Percentiles rank a stretch among this genome's conserved stretches.
Evolutionary conservation across 2,888 invertebrate genomes (phyloP).

Genomic region (Ichneumoninae sp.): DNA sequence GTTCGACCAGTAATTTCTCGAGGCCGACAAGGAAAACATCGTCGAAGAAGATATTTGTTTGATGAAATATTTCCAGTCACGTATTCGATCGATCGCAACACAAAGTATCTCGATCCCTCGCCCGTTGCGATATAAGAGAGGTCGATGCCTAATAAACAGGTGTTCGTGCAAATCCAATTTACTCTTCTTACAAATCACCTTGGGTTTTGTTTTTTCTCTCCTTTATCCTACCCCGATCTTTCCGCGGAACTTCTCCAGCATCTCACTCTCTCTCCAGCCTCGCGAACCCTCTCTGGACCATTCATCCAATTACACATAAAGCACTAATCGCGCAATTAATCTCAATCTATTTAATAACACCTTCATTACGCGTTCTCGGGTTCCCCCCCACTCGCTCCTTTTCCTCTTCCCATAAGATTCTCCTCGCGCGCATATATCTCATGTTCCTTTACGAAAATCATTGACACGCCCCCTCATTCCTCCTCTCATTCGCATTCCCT

Average conservation of each 20-base stretch:
- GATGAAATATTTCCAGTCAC: conserved; percentile 2
- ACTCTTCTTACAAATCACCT: conserved; percentile 47
- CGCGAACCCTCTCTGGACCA: conserved; percentile 72
- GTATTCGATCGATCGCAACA: conserved; percentile 14
- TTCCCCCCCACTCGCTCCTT: conserved; percentile 17
- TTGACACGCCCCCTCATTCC: conserved; percentile 67
- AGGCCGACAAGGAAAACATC: neutral
- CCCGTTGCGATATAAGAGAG: conserved; percentile 60
- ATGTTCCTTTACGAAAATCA: conserved; percentile 65
- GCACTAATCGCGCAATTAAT: conserved; percentile 83
- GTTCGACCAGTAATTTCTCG: conserved; percentile 24
- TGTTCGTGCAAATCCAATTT: conserved; percentile 70
- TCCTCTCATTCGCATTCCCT: conserved; percentile 59
- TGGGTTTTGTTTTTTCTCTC: conserved; percentile 16
- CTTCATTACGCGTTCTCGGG: conserved; percentile 77
- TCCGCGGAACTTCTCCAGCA: conserved; percentile 20
- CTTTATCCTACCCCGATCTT: conserved; percentile 16
- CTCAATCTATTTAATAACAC: conserved; percentile 84
- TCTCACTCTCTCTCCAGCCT: conserved; percentile 42
- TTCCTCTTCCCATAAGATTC: conserved; percentile 41
- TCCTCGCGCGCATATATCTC: conserved; percentile 45
- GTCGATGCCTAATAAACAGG: conserved; percentile 68
- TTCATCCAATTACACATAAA: conserved; percentile 82
- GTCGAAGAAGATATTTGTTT: neutral
- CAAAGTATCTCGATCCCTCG: conserved; percentile 56